Conservation (phyloP, 30 jellyfish, hydroid and myxozoan species). For the Nemopilema nomurai region DNA sequence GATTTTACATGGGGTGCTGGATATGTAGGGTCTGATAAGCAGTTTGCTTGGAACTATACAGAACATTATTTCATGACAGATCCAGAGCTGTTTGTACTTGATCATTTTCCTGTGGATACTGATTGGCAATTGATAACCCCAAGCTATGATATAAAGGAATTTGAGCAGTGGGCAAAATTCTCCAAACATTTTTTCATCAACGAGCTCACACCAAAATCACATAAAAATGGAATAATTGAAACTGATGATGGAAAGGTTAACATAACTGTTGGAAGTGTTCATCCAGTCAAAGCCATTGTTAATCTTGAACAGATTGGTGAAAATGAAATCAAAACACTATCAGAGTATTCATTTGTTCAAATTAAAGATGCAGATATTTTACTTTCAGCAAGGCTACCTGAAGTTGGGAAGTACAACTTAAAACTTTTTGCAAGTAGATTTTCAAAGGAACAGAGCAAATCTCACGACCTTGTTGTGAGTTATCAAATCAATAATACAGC, state of each 20-base stretch:
- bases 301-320: slow-evolving; percentile 4
- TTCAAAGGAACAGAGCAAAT: slow-evolving; percentile 17
- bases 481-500: slow-evolving; percentile 23
- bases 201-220: slow-evolving; percentile 41
- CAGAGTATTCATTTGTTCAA: slow-evolving; percentile 43
- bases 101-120: slow-evolving; percentile 71
- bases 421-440: slow-evolving; percentile 60
- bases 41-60: slow-evolving; percentile 64
- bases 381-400: slow-evolving; percentile 55
- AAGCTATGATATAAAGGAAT: slow-evolving; percentile 37
- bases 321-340: slow-evolving; percentile 2
- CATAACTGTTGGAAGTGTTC: slow-evolving; percentile 12
- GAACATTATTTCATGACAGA: slow-evolving; percentile 86
- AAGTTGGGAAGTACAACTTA: slow-evolving; percentile 43
- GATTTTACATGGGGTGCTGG: slow-evolving; percentile 94
- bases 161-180: slow-evolving; percentile 65
- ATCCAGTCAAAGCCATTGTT: slow-evolving; percentile 19
- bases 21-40: slow-evolving; percentile 60
- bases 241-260: slow-evolving; percentile 48
- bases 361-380: slow-evolving; percentile 32
- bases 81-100: slow-evolving; percentile 78
- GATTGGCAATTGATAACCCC: slow-evolving; percentile 73
- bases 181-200: slow-evolving; percentile 55
- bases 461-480: slow-evolving; percentile 36
- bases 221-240: slow-evolving; percentile 45